Conservation (phyloP, 2,888 invertebrate species). For the Carabus problematicus region DNA sequence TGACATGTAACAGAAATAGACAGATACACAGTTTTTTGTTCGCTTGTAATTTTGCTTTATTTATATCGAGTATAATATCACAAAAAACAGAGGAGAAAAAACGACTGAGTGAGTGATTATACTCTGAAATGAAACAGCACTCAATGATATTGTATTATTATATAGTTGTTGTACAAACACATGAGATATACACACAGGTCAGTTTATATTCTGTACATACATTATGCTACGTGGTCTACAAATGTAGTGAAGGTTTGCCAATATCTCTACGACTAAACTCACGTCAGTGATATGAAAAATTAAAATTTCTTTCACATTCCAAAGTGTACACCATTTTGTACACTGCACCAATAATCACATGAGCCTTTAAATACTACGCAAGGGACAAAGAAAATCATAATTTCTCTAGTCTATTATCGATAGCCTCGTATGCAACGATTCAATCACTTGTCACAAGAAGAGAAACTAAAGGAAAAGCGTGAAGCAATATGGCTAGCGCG, state of each 20-base stretch:
- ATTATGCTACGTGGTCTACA: slow-evolving; percentile 8
- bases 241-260: slow-evolving; percentile 64
- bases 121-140: slow-evolving; percentile 23
- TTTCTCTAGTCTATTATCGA: too few species aligned
- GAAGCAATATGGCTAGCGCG: too few species aligned
- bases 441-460: too few species aligned
- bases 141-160: too few species aligned
- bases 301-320: slow-evolving; percentile 33
- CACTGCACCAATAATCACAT: slow-evolving; percentile 38
- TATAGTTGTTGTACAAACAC: slow-evolving; percentile 20
- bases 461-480: too few species aligned
- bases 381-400: too few species aligned
- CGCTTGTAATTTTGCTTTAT: slow-evolving; percentile 34
- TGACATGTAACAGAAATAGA: slow-evolving; percentile 3
- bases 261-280: slow-evolving; percentile 51
- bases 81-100: slow-evolving; percentile 33
- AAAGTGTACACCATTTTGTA: slow-evolving; percentile 12
- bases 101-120: slow-evolving; percentile 23
- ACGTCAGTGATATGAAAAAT: slow-evolving; percentile 8
- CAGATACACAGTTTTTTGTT: slow-evolving; percentile 34
- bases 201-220: too few species aligned
- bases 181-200: slow-evolving; percentile 31
- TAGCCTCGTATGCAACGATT: too few species aligned
- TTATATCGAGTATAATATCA: slow-evolving; percentile 37
- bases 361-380: slow-evolving; percentile 35